phyloP scores from a whole-genome alignment of 2,113 vertebrate genomes.

The Aegithalos caudatus region DNA sequence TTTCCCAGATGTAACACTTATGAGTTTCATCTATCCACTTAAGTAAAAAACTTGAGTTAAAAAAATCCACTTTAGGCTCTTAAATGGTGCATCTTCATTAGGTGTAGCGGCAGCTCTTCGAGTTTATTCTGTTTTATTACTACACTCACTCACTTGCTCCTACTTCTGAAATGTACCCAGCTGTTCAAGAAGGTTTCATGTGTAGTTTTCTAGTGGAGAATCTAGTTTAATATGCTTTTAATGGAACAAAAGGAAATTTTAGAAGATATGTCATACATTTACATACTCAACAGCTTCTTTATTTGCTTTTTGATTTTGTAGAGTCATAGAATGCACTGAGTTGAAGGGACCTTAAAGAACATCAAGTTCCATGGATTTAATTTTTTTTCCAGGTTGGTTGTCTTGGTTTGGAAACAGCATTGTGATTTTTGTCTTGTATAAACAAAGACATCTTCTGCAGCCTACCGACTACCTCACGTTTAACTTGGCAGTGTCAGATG shows the following conservation, averaged over 20 bases:
- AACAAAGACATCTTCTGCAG: slow-evolving; percentile 79
- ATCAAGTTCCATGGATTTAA: neutral
- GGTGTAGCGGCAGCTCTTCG: neutral
- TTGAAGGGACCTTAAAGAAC: neutral
- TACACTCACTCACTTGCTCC: neutral
- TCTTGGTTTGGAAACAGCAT: slow-evolving; percentile 89
- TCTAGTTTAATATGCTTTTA: neutral
- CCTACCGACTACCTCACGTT: slow-evolving; percentile 84
- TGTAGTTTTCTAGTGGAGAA: neutral
- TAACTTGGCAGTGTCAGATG: slow-evolving; percentile 83
- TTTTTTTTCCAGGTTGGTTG: slow-evolving; percentile 76
- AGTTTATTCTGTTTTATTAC: neutral
- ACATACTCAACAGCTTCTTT: neutral
- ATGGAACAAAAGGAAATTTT: neutral
- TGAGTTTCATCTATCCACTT: neutral
- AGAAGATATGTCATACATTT: neutral
- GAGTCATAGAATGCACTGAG: neutral
- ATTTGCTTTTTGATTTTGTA: neutral
- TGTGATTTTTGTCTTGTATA: slow-evolving; percentile 84
- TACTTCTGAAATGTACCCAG: neutral
- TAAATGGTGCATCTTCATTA: neutral
- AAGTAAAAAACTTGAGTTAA: neutral
- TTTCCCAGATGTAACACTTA: neutral
- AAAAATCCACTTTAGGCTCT: neutral
- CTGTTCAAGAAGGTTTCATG: neutral